A percentile compares a stretch with the other conserved stretches of the same genome.
phyloP scores from a whole-genome alignment of 2,888 invertebrate species.

The Epinotia brunnichana region DNA sequence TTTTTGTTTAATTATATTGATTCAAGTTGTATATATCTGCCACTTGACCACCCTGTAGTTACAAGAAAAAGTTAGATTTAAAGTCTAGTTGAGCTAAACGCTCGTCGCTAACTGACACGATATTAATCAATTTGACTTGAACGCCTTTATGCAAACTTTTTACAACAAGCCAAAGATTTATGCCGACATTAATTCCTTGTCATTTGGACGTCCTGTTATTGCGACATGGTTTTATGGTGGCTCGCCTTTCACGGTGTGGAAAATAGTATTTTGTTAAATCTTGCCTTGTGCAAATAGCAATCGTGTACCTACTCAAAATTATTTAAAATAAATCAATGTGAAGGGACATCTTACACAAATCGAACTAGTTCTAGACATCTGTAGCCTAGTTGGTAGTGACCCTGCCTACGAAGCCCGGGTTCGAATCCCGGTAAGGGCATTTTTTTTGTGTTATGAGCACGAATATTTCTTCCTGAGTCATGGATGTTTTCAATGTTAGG shows the following conservation, averaged over 20 bases:
- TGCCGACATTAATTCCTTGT: not conserved
- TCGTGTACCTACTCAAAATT: not conserved
- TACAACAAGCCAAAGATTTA: slow-evolving; percentile 4
- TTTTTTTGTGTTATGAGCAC: too few species aligned
- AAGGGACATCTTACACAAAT: too few species aligned
- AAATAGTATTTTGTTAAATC: not conserved
- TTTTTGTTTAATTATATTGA: too few species aligned
- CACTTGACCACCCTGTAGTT: too few species aligned
- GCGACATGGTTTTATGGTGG: slow-evolving; percentile 12
- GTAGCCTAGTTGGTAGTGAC: too few species aligned
- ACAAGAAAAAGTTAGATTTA: not conserved
- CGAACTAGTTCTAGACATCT: too few species aligned
- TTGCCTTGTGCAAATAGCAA: not conserved
- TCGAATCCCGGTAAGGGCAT: too few species aligned
- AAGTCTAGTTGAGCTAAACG: not conserved
- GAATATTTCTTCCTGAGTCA: too few species aligned
- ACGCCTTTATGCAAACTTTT: not conserved
- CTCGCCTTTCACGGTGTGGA: not conserved
- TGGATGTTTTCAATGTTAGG: too few species aligned
- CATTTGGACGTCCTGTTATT: not conserved
- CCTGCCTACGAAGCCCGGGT: too few species aligned
- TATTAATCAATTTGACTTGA: slow-evolving; percentile 12
- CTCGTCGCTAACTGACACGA: not conserved
- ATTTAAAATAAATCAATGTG: not conserved
- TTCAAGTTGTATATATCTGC: too few species aligned